phyloP scores from a whole-genome alignment of 2,797 vertebrate species.

The Eleutherodactylus coqui region DNA sequence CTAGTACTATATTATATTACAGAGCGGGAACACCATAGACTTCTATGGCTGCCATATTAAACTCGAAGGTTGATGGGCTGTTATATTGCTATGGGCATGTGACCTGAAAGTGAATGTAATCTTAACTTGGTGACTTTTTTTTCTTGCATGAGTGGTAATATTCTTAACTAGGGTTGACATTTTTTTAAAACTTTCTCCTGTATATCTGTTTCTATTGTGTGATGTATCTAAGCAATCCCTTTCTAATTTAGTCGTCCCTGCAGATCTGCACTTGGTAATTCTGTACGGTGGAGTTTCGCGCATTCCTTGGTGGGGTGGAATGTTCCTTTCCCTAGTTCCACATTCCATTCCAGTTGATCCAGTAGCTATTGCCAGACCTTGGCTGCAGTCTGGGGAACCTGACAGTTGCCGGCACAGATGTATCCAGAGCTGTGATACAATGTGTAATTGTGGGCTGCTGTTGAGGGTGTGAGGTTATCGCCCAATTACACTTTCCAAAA shows the following conservation, averaged over 20 bases:
- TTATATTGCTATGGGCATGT: too few relatives aligned
- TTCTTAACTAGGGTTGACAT: too few relatives aligned
- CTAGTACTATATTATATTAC: too few relatives aligned
- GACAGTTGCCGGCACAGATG: conserved; percentile 4
- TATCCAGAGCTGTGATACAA: neutral
- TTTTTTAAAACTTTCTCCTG: neutral
- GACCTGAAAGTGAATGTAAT: too few relatives aligned
- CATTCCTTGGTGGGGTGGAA: conserved; percentile 46
- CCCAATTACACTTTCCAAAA: conserved; percentile 3
- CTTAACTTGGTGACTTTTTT: neutral
- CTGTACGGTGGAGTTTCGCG: neutral
- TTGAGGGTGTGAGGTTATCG: conserved; percentile 11
- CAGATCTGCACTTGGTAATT: neutral
- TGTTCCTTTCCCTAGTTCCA: conserved; percentile 15
- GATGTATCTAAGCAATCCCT: neutral
- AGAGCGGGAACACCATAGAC: too few relatives aligned
- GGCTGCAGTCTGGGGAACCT: neutral
- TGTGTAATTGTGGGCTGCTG: conserved; percentile 10
- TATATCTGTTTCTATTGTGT: neutral
- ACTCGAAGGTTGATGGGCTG: too few relatives aligned
- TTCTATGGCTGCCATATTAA: too few relatives aligned
- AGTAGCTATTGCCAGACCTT: conserved; percentile 18
- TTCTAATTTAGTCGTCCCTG: neutral
- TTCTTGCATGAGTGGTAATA: too few relatives aligned
- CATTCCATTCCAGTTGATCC: conserved; percentile 43